Percentiles rank a stretch among this genome's conserved stretches.
phyloP scores from a whole-genome alignment of 2,113 vertebrate genomes.

The Ancistrus triradiatus region DNA sequence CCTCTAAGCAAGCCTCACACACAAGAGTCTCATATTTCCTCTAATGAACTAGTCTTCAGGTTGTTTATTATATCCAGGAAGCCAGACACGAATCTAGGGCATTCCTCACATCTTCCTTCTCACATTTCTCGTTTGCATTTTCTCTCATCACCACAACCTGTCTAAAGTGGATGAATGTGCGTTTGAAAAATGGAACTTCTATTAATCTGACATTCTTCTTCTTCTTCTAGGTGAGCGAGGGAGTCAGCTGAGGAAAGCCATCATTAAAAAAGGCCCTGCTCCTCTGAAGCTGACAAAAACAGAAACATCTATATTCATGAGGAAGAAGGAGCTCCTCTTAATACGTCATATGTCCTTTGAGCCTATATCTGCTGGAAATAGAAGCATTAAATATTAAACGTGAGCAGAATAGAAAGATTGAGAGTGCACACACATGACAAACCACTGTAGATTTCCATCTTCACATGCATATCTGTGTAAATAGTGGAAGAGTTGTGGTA shows the following conservation, averaged over 20 bases:
- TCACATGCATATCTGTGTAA: background rate
- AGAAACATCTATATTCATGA: constrained; percentile 55
- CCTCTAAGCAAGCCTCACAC: no score
- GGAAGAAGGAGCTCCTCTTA: constrained; percentile 21
- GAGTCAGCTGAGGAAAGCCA: constrained; percentile 3
- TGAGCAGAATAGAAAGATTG: no score
- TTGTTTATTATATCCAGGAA: no score
- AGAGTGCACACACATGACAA: background rate
- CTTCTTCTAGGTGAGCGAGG: no score
- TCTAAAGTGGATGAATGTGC: background rate
- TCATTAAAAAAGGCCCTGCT: constrained; percentile 40
- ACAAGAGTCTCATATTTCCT: no score
- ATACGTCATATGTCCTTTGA: constrained; percentile 17
- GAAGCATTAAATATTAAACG: constrained; percentile 34
- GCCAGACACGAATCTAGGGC: no score
- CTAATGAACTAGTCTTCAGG: no score
- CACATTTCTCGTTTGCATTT: no score
- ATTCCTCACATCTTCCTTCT: no score
- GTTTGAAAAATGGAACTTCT: no score
- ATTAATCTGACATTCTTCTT: no score
- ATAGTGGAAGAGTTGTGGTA: background rate
- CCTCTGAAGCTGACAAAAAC: constrained; percentile 47
- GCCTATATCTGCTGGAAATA: constrained; percentile 30
- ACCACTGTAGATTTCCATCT: background rate
- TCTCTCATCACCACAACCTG: no score